Conservation (phyloP, 2,797 vertebrate genomes). For the Microtus agrestis region DNA sequence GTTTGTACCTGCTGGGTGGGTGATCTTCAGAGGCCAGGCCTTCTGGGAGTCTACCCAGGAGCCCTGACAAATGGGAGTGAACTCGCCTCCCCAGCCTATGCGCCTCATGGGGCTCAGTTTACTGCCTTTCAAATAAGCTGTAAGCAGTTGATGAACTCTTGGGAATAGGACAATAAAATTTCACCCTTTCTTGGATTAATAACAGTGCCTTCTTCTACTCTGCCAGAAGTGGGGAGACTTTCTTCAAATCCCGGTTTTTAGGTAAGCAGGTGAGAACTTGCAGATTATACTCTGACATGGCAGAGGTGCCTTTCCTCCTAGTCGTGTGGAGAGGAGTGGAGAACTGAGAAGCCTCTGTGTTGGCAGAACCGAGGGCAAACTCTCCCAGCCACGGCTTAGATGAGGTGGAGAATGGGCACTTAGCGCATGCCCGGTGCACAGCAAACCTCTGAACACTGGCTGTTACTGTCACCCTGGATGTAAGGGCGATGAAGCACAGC, state of each 20-base stretch:
- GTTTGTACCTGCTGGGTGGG: background rate
- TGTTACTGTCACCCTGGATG: background rate
- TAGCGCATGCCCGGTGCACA: background rate
- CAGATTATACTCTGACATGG: background rate
- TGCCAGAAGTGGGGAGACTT: conserved; percentile 31
- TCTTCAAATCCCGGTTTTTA: conserved; percentile 46
- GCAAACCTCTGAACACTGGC: background rate
- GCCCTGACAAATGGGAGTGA: background rate
- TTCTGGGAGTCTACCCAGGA: background rate
- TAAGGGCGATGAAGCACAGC: background rate
- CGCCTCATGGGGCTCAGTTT: background rate
- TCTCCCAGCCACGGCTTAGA: background rate
- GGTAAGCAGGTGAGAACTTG: conserved; percentile 39
- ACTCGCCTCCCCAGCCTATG: background rate
- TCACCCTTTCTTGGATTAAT: conserved; percentile 44
- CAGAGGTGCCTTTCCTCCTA: background rate
- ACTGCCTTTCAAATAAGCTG: no score
- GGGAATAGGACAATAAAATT: conserved; percentile 36
- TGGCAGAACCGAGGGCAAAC: background rate
- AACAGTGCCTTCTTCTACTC: background rate
- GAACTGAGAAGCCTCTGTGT: background rate
- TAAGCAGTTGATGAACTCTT: no score
- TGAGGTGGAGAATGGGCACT: background rate
- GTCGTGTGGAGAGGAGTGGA: background rate
- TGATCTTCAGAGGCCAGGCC: background rate